Evolutionary conservation across 2,113 vertebrate genomes (phyloP).

Genomic region (Peromyscus leucopus): DNA sequence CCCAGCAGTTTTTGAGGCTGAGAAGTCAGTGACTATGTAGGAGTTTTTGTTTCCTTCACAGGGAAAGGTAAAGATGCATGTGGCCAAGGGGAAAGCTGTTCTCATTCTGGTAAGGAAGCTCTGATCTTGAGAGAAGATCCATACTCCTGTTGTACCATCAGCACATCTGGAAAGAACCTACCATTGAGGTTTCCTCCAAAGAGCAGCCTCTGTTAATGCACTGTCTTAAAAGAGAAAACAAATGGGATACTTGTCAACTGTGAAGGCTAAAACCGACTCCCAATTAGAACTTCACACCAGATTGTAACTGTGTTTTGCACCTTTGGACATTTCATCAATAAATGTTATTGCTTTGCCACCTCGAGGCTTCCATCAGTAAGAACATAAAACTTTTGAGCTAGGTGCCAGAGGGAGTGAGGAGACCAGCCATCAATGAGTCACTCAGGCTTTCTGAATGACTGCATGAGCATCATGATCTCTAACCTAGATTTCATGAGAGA

Average conservation of each 20-base stretch:
- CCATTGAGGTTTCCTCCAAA: neutral
- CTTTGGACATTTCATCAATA: conserved; percentile 66
- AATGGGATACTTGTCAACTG: conserved; percentile 40
- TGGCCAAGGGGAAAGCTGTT: neutral
- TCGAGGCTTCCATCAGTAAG: conserved; percentile 30
- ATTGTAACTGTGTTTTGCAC: conserved; percentile 60
- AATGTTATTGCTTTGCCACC: conserved; percentile 24
- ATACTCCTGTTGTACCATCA: neutral
- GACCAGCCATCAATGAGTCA: conserved; percentile 59
- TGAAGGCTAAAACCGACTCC: conserved; percentile 56
- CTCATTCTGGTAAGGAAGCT: neutral
- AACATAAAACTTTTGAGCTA: conserved; percentile 61
- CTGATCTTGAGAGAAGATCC: neutral
- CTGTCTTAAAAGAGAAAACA: conserved; percentile 50
- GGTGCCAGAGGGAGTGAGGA: conserved; percentile 3
- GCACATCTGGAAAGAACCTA: neutral
- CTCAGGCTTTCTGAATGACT: conserved; percentile 57
- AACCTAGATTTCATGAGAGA: conserved; percentile 28
- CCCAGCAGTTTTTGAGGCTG: neutral
- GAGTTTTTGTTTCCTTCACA: neutral
- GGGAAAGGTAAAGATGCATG: neutral
- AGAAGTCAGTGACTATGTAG: neutral
- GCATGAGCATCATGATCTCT: neutral
- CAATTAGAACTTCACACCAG: conserved; percentile 47
- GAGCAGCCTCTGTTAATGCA: neutral